Evolutionary conservation across 1,140 invertebrate genomes (phyloP), one percentile per base, ranked within the genome.

Genomic region (Pygmarrhopalites habei): DNA sequence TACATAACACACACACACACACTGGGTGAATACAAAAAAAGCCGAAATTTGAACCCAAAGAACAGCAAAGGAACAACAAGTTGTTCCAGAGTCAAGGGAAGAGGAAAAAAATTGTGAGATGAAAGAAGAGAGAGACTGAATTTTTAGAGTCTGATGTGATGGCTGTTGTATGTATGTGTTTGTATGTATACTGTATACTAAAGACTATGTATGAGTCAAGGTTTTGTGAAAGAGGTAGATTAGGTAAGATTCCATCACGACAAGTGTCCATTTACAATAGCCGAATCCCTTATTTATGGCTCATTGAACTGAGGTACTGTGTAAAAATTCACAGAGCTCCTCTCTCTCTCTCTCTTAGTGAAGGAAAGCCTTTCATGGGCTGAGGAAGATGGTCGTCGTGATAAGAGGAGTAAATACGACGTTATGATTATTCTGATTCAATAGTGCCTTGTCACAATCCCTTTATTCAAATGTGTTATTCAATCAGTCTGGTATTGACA

Each of bases 391-490:
- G 49, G 14, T 29, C 14, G 49, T 52, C 49, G 49, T 52, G 49
- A 52, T 52, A 52, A 52, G 49, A 14, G 4, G 28, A 5, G 49
- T 52, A 52, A 52, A 52, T 52, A 52, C 49, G 25, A 52, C 14
- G 49, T 52, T 26, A 52, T 52, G 23, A 52, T 52, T 52, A 52
- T 52, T 52, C 25, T 52, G 15, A 35, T 5, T 52, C 49, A 26
- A 52, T 52, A 23, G 21, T 52, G 5, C 23, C 49, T 23, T 52
- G 49, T 29, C 49, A 52, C 49, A 52, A 52, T 52, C 14, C 4
- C 28, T 52, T 28, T 28, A 52, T 52, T 52, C 49, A 52, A 52
- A 52, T 52, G 49, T 52, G 49, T 52, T 52, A 52, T 52, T 52
- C 49, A 52, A 52, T 52, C 49, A 52, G 49, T 25, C 28, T 52